Conservation (phyloP, 2,113 vertebrate genomes). For the Ictalurus furcatus region DNA sequence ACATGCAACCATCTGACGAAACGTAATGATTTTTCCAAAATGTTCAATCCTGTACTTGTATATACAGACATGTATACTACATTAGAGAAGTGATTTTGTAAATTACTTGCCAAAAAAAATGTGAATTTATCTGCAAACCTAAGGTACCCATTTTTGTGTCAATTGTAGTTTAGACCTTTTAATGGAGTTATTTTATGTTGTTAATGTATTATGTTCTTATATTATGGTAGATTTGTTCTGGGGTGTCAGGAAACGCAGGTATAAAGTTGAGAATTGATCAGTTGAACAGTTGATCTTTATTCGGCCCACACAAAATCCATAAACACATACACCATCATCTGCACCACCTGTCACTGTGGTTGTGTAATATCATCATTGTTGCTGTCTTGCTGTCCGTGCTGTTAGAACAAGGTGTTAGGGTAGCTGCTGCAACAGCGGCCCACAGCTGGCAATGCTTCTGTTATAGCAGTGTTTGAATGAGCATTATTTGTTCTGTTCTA, state of each 20-base stretch:
- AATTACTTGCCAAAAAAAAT: no score
- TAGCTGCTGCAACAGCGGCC: not conserved
- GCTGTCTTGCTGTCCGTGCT: not conserved
- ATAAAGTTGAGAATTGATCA: not conserved
- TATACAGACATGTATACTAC: not conserved
- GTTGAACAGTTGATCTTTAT: not conserved
- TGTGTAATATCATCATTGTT: not conserved
- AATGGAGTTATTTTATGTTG: no score
- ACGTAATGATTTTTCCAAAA: not conserved
- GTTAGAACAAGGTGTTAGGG: not conserved
- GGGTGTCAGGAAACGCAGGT: no score
- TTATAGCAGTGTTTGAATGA: not conserved
- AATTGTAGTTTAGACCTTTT: no score
- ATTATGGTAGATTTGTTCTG: no score
- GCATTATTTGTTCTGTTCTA: no score
- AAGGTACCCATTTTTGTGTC: no score
- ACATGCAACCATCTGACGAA: not conserved
- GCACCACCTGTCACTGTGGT: not conserved
- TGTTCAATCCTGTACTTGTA: not conserved
- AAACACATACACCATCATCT: not conserved
- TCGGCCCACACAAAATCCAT: not conserved
- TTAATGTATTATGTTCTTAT: no score
- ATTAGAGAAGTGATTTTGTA: not conserved
- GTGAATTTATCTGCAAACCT: no score
- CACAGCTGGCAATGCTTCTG: not conserved